A percentile compares a stretch with the other conserved stretches of the same genome.
These are phyloP conservation scores for Ommatoiulus sabulosus DNA, from an alignment of 2,888 invertebrate genomes.

Conservation along the genomic window DNA sequence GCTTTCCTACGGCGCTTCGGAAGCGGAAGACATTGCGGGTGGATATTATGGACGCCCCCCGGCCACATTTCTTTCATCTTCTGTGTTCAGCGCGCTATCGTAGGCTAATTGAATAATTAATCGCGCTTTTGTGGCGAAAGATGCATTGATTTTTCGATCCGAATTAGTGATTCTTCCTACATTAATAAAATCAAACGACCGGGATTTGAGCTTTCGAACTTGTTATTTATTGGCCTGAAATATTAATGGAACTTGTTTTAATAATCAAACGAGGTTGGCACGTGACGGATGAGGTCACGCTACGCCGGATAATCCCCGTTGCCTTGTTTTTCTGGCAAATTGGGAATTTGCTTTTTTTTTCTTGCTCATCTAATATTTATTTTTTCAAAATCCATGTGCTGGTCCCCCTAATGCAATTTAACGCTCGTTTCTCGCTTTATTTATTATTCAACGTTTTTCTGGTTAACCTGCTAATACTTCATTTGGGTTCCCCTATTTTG, in stretches of 20 bases:
- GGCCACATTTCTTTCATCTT: neutral
- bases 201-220: neutral
- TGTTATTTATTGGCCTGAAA: neutral
- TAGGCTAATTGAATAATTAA: slow-evolving; percentile 14
- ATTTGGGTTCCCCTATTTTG: neutral
- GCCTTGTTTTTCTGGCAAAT: neutral
- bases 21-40: neutral
- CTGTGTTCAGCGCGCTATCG: neutral
- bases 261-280: neutral
- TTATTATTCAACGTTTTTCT: neutral
- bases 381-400: slow-evolving; percentile 16
- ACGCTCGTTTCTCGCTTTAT: neutral
- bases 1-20: neutral
- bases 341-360: neutral
- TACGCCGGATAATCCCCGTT: neutral
- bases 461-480: slow-evolving; percentile 21
- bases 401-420: slow-evolving; percentile 22
- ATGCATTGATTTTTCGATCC: neutral
- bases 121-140: neutral
- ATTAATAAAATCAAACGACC: neutral
- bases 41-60: slow-evolving; percentile 9
- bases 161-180: neutral
- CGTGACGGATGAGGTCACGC: neutral
- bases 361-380: slow-evolving; percentile 12
- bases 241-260: neutral